Evolutionary conservation across 2,888 invertebrate genomes (phyloP).

Genomic region (Dromius quadrimaculatus): DNA sequence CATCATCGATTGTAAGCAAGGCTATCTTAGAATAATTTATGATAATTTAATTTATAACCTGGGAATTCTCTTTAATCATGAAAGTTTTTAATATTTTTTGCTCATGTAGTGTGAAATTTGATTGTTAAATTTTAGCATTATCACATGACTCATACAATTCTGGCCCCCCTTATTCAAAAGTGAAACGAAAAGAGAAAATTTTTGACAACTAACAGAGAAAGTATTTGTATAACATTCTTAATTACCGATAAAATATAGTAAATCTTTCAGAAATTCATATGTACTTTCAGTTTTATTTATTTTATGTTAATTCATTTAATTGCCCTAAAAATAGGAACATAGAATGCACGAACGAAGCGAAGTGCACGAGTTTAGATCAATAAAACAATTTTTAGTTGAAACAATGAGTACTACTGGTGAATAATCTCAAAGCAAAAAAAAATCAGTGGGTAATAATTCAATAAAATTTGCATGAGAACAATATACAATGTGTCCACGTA

Average conservation of each 20-base stretch:
- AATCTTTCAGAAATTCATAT: constrained; percentile 22
- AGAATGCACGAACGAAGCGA: no score
- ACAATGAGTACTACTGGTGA: no score
- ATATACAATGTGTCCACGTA: constrained; percentile 23
- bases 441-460: no score
- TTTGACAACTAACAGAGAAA: constrained; percentile 44
- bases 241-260: constrained; percentile 39
- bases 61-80: no score
- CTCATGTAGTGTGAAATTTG: constrained; percentile 4
- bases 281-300: constrained; percentile 28
- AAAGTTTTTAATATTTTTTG: no score
- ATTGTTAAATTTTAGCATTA: neutral
- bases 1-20: neutral
- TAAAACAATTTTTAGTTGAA: no score
- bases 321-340: no score
- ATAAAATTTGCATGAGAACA: constrained; percentile 33
- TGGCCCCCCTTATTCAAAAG: constrained; percentile 33
- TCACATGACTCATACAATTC: constrained; percentile 21
- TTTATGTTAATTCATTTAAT: constrained; percentile 7
- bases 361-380: no score
- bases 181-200: constrained; percentile 50
- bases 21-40: neutral
- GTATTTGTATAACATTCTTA: constrained; percentile 44
- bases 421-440: no score
- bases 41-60: no score